These are phyloP conservation scores for Branchipolynoe longqiensis DNA, from an alignment of 2,888 invertebrate genomes.

Conservation along the genomic window DNA sequence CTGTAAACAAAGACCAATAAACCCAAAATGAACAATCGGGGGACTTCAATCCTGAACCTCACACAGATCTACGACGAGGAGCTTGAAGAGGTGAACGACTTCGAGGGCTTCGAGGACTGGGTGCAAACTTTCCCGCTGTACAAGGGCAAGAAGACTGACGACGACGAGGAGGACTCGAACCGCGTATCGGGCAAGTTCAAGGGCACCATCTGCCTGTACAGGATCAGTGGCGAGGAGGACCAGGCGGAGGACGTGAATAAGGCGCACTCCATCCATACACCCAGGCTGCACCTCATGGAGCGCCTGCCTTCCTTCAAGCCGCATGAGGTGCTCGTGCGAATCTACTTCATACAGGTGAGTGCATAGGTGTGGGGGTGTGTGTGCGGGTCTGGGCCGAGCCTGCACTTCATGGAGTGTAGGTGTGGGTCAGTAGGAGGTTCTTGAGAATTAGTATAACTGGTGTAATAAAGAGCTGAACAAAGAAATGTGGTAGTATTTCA, in stretches of 20 bases:
- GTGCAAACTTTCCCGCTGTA: constrained; percentile 67
- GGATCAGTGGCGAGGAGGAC: constrained; percentile 55
- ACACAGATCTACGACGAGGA: constrained; percentile 67
- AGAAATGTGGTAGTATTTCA: too few relatives aligned
- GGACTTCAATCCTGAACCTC: too few relatives aligned
- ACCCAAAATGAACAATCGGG: too few relatives aligned
- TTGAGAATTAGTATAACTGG: too few relatives aligned
- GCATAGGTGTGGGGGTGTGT: too few relatives aligned
- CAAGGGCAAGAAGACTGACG: constrained; percentile 69
- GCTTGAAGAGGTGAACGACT: constrained; percentile 67
- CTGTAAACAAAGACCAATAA: too few relatives aligned
- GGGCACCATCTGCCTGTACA: constrained; percentile 67
- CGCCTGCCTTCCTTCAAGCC: constrained; percentile 64
- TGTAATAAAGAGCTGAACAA: too few relatives aligned
- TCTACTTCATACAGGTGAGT: constrained; percentile 67
- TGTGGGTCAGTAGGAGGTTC: too few relatives aligned
- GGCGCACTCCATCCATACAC: constrained; percentile 21
- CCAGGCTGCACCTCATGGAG: constrained; percentile 62
- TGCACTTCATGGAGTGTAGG: too few relatives aligned
- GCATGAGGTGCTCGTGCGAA: constrained; percentile 65
- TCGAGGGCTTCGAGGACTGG: constrained; percentile 66
- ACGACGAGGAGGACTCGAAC: constrained; percentile 67
- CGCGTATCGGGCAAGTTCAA: constrained; percentile 69
- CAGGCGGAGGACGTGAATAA: not conserved
- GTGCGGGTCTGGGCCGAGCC: too few relatives aligned